phyloP scores from a whole-genome alignment of 2,888 invertebrate species.

The Xestoiulus laeticollis region DNA sequence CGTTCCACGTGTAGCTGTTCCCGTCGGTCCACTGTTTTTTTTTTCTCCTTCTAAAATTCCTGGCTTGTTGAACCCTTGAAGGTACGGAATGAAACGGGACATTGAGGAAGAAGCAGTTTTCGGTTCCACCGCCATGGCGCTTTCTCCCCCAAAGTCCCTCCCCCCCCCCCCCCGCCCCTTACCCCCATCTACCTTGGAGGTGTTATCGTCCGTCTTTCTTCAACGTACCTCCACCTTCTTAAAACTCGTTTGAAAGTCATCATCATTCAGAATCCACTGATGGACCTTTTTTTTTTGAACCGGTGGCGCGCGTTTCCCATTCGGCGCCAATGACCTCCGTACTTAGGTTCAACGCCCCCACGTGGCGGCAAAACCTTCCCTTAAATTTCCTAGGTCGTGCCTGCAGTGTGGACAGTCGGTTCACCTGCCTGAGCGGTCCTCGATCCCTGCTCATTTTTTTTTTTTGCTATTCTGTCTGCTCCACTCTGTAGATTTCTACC shows the following conservation, averaged over 20 bases:
- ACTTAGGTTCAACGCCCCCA: conserved; percentile 42
- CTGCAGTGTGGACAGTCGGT: background rate
- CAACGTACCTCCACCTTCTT: conserved; percentile 3
- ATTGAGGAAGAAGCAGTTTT: conserved; percentile 47
- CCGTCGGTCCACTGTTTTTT: conserved; percentile 45
- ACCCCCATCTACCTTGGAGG: conserved; percentile 7
- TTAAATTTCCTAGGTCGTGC: conserved; percentile 42
- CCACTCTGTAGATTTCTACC: background rate
- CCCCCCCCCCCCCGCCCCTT: background rate
- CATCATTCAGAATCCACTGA: conserved; percentile 37
- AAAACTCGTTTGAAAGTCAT: conserved; percentile 15
- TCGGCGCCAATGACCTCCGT: conserved; percentile 37
- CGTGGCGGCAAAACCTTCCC: conserved; percentile 47
- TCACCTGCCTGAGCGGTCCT: conserved; percentile 30
- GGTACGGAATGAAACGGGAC: conserved; percentile 47
- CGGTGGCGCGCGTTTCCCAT: conserved; percentile 48
- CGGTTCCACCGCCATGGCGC: background rate
- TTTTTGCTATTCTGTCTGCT: background rate
- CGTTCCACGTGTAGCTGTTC: background rate
- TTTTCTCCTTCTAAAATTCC: conserved; percentile 6
- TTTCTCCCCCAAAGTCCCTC: background rate
- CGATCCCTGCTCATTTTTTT: background rate
- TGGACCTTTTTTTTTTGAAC: conserved; percentile 10
- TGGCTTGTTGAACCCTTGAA: conserved; percentile 29
- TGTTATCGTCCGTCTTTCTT: conserved; percentile 17